Evolutionary conservation across 2,888 invertebrate genomes (phyloP).

Genomic region (Apamea crenata): DNA sequence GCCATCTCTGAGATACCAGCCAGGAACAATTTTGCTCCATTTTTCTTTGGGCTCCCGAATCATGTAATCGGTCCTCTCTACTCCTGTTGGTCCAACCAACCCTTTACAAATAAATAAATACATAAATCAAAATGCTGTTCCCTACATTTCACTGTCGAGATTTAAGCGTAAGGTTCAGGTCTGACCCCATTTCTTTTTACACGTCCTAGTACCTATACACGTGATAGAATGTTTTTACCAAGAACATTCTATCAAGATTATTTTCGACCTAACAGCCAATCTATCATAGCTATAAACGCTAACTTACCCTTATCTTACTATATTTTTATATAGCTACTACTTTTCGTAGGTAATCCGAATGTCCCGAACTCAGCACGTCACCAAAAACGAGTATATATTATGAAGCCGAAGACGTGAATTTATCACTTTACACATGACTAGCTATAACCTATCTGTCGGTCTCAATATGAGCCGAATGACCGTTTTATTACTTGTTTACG

Average conservation of each 20-base stretch:
- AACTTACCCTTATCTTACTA: background rate
- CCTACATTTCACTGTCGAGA: background rate
- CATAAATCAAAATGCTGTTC: too few relatives aligned
- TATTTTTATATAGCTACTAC: background rate
- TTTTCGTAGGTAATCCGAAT: background rate
- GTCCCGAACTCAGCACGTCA: constrained; percentile 5
- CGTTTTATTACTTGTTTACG: constrained; percentile 73
- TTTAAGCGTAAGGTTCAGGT: background rate
- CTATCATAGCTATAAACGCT: background rate
- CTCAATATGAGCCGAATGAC: constrained; percentile 63
- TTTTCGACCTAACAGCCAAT: background rate
- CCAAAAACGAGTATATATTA: constrained; percentile 34
- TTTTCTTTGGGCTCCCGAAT: background rate
- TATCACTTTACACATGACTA: constrained; percentile 59
- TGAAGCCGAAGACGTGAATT: constrained; percentile 40
- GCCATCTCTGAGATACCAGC: background rate
- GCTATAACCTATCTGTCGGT: constrained; percentile 53
- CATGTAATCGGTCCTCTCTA: background rate
- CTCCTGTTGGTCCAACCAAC: background rate
- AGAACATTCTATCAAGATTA: background rate
- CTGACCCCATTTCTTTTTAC: background rate
- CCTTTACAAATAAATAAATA: too few relatives aligned
- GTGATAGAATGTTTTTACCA: too few relatives aligned
- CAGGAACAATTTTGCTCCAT: background rate
- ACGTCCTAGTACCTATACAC: too few relatives aligned